These are phyloP conservation scores for Hexactinellida sp. DNA, from an alignment of 37 sponge, comb jelly and placozoan species.

Conservation along the genomic window DNA sequence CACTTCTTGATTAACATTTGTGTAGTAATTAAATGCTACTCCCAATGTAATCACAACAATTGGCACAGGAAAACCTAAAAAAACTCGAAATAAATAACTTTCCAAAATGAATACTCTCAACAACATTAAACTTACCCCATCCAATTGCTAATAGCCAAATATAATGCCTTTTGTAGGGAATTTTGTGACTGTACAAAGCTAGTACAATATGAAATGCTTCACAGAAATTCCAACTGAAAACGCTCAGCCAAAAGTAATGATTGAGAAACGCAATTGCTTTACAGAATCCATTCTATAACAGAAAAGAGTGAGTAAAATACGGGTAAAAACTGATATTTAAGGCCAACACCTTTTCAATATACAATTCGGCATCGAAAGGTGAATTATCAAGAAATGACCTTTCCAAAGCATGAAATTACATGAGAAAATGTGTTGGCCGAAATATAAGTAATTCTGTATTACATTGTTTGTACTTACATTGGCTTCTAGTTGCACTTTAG, in stretches of 20 bases:
- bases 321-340: too few species aligned
- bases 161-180: not conserved
- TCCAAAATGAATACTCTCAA: too few species aligned
- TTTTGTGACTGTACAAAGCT: not conserved
- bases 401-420: too few species aligned
- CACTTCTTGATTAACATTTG: not conserved
- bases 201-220: not conserved
- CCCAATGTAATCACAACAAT: not conserved
- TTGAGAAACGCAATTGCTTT: not conserved
- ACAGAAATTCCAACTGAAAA: not conserved
- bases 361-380: too few species aligned
- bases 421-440: too few species aligned
- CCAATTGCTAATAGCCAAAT: not conserved
- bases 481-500: not conserved
- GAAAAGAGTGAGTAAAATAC: not conserved
- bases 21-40: not conserved
- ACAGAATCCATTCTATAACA: not conserved
- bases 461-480: not conserved
- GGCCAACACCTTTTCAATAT: too few species aligned
- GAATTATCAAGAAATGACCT: too few species aligned
- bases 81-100: not conserved
- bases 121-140: not conserved
- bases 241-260: not conserved
- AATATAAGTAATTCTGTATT: too few species aligned
- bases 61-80: not conserved